Base-by-base conservation (phyloP, 2,888 invertebrate species). In the Eurytoma adleriae region DNA sequence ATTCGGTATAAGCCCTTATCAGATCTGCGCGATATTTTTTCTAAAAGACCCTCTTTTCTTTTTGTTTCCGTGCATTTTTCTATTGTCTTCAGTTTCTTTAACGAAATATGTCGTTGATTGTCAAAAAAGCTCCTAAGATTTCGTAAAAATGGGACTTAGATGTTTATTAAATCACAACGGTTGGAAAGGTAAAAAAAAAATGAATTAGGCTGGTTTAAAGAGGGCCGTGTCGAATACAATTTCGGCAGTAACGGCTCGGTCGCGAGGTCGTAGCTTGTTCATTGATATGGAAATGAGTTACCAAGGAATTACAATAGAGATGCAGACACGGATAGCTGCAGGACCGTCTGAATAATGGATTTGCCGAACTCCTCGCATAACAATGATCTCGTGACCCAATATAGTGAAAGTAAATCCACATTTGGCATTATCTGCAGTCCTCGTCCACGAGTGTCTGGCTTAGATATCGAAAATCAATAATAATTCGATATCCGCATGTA, bases 241-340 rank as follows among this genome's bases (percentile, higher is more conserved):
- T 86, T 87, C 81, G 84, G 83, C 52, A 57, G 83, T 79, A 54
- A 48, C 61, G 40, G 70, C 78, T 68, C 72, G 83, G 81, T 83
- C 81, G 73, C 83, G 84, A 84, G 84, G 83, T 84, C 78, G 70
- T 74, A 72, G 73, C 72, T 64, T 84, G 83, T 86, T 89, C 89
- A 88, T 88, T 89, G 90, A 89, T 89, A 90, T 90, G 90, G 88
- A 89, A 89, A 90, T 88, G 87, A 89, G 88, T 85, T 86, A 86
- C 84, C 87, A 87, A 89, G 89, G 89, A 89, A 89, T 89, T 89
- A 89, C 90, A 89, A 88, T 88, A 83, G 85, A 84, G 85, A 85
- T 85, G 85, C 85, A 86, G 86, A 85, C 87, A 87, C 85, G 85
- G 87, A 88, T 87, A 87, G 85, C 85, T 85, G 85, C 83, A 85